phyloP scores from a whole-genome alignment of 2,888 invertebrate genomes.

The Andrena bucephala region DNA sequence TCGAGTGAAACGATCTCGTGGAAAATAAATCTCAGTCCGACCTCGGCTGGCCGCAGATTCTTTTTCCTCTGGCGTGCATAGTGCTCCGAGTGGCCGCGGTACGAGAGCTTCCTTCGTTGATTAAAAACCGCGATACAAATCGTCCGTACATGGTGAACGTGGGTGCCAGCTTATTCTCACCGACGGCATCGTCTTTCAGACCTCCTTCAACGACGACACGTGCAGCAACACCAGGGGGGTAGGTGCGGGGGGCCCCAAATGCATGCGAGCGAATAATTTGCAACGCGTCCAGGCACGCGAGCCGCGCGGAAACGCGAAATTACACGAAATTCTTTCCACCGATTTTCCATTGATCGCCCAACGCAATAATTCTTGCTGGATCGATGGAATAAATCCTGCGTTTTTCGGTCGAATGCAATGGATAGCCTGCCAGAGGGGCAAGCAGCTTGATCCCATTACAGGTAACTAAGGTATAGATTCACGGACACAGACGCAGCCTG shows the following conservation, averaged over 20 bases:
- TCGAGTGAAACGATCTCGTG: conserved; percentile 44
- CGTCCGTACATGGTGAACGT: conserved; percentile 56
- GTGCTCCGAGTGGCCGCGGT: conserved; percentile 14
- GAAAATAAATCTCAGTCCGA: conserved; percentile 50
- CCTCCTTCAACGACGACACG: conserved; percentile 11
- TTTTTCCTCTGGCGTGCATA: conserved; percentile 29
- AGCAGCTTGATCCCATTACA: conserved; percentile 4
- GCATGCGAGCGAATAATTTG: neutral
- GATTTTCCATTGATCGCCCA: too few relatives aligned
- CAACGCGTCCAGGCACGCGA: too few relatives aligned
- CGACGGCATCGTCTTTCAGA: conserved; percentile 46
- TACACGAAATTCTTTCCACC: too few relatives aligned
- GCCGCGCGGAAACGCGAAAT: too few relatives aligned
- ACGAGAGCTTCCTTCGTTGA: conserved; percentile 45
- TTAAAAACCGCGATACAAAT: conserved; percentile 62
- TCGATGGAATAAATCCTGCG: neutral
- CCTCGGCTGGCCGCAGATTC: conserved; percentile 32
- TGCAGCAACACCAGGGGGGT: neutral
- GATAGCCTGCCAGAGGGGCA: neutral
- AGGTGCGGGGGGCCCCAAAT: neutral
- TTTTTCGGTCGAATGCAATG: neutral
- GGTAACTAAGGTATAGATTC: neutral
- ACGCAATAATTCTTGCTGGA: too few relatives aligned
- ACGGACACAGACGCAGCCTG: neutral
- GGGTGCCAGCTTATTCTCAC: conserved; percentile 53